These are phyloP conservation scores for Drosophila dives DNA, from an alignment of 2,888 invertebrate species.

Conservation along the genomic window DNA sequence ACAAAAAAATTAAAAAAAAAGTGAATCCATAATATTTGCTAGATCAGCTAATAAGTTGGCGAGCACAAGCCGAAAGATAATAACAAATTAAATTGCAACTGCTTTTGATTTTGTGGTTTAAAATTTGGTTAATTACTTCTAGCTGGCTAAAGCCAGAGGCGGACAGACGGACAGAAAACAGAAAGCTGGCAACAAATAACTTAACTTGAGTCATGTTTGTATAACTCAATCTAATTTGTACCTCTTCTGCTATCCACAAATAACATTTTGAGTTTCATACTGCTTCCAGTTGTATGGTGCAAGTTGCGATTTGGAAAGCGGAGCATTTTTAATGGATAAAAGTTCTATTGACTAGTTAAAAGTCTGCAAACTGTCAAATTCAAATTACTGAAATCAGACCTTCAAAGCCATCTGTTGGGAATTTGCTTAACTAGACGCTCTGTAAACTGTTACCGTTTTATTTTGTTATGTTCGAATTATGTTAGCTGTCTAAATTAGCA, in stretches of 20 bases:
- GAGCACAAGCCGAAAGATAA: slow-evolving; percentile 47
- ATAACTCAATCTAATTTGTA: slow-evolving; percentile 56
- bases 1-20: slow-evolving; percentile 26
- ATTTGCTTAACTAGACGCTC: background rate
- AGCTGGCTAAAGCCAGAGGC: slow-evolving; percentile 14
- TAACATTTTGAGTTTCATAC: slow-evolving; percentile 4
- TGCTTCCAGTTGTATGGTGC: slow-evolving; percentile 13
- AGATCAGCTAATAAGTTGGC: slow-evolving; percentile 53
- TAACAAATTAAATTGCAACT: slow-evolving; percentile 72
- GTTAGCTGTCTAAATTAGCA: slow-evolving; percentile 4
- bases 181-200: slow-evolving; percentile 33
- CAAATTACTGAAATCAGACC: too few species aligned
- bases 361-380: too few species aligned
- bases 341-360: too few species aligned
- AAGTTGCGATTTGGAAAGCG: slow-evolving; percentile 30
- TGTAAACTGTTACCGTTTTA: background rate
- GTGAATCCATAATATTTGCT: slow-evolving; percentile 12
- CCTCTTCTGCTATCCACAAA: slow-evolving; percentile 53
- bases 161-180: background rate
- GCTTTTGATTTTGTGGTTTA: slow-evolving; percentile 45
- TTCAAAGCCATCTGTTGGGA: background rate
- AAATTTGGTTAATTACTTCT: slow-evolving; percentile 26
- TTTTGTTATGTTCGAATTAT: background rate
- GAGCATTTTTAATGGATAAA: slow-evolving; percentile 30
- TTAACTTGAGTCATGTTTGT: slow-evolving; percentile 43